Evolutionary conservation across 1,140 invertebrate genomes (phyloP).

Genomic region (Zaprionus davidi): DNA sequence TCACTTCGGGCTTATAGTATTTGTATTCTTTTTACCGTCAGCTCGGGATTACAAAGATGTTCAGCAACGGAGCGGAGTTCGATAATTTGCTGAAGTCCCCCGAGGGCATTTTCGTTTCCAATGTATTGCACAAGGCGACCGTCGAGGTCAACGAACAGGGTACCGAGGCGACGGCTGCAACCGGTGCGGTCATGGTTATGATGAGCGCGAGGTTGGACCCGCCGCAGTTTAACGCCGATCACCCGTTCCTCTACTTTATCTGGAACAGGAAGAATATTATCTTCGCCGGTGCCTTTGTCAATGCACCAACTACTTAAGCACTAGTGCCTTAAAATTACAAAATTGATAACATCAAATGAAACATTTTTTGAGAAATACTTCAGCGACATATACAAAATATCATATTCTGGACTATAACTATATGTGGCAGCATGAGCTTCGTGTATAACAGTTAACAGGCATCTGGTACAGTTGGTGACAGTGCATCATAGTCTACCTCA

Average conservation of each 20-base stretch:
- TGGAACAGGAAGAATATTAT: slow-evolving; percentile 82
- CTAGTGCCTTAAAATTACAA: background rate
- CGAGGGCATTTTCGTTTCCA: slow-evolving; percentile 84
- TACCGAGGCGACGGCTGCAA: slow-evolving; percentile 86
- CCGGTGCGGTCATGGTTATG: slow-evolving; percentile 80
- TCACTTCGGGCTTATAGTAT: slow-evolving; percentile 42
- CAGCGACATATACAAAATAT: background rate
- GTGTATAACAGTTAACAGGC: slow-evolving; percentile 12
- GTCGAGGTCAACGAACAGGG: slow-evolving; percentile 88
- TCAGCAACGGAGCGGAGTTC: slow-evolving; percentile 86
- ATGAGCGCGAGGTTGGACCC: slow-evolving; percentile 63
- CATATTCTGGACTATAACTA: background rate
- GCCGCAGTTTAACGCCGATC: slow-evolving; percentile 74
- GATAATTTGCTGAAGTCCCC: slow-evolving; percentile 85
- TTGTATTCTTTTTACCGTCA: slow-evolving; percentile 66
- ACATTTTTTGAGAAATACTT: too few relatives aligned
- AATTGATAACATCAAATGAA: background rate
- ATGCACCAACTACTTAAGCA: slow-evolving; percentile 45
- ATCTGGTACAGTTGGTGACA: slow-evolving; percentile 54
- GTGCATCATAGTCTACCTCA: slow-evolving; percentile 1
- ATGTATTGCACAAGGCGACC: slow-evolving; percentile 87
- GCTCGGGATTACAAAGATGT: slow-evolving; percentile 87
- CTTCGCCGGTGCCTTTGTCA: slow-evolving; percentile 80
- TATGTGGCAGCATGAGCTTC: too few relatives aligned
- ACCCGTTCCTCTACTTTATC: slow-evolving; percentile 77